Base-by-base conservation (phyloP, 2,888 invertebrate genomes). In the Zygothrica quintamaculata region DNA sequence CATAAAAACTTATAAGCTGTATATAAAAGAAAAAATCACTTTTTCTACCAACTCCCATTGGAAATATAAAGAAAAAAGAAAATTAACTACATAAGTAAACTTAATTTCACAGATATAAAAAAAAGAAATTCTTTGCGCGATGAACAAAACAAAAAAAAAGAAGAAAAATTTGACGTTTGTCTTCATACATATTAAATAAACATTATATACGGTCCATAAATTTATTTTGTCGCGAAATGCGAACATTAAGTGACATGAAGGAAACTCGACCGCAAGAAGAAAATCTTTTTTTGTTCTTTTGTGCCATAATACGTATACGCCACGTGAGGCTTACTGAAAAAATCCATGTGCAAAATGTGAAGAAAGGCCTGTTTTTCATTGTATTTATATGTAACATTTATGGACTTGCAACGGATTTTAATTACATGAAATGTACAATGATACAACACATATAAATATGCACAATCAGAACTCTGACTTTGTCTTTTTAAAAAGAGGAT, bases 101-200 rank as follows among this genome's bases (percentile, higher is more conserved):
- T 84, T 74, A 59, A 67, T 73, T 75, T 69, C 16, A n/a, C 36
- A 42, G 52, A 48, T 60, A 52, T 50, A 55, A 29, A 64, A n/a
- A n/a, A n/a, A n/a, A n/a, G n/a, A n/a, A 16, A 48, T 55, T 59
- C 18, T 22, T 5, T 15, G 12, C 26, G 22, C 50, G 33, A 40
- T 22, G 2, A 6, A 47, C 67, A 76, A 76, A 70, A 64, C n/a
- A n/a, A n/a, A n/a, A n/a, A n/a, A n/a, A n/a, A n/a, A n/a, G n/a
- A n/a, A n/a, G n/a, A 61, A 64, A 48, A 75, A 65, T 61, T 62
- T 37, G 59, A 44, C 61, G 57, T 46, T 64, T 71, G 71, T 62
- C 47, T 65, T 62, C 58, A 84, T 84, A 77, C 80, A 79, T 79
- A 84, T 79, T 67, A 84, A 84, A 84, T 77, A 60, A 78, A 70